Base-by-base conservation (phyloP, 2,113 vertebrate genomes). In the Hyla sarda region DNA sequence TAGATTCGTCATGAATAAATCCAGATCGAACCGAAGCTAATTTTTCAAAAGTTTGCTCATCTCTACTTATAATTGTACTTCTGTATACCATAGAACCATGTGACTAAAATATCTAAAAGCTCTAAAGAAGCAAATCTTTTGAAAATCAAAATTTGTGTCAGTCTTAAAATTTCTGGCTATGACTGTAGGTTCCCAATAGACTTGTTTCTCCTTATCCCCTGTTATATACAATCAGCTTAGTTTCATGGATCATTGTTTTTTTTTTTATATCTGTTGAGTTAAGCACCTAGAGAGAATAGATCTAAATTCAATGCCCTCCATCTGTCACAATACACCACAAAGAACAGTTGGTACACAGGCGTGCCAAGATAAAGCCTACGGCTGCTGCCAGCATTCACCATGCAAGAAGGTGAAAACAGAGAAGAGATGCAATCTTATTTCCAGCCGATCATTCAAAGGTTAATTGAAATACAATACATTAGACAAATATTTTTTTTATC, bases 311-410 rank as follows among this genome's bases (percentile, higher is more conserved):
- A 85, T 88, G 34, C 56, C 81, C 87, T 89, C 91, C 90, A 90
- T 92, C 90, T 93, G 90, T 88, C 87, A 87, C 82, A 79, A 90
- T 89, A 88, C 76, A 85, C 88, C 90, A 89, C 89, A 87, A 79
- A 78, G 86, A 92, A 87, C 89, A 91, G 89, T 92, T 92, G 89
- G 87, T 90, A 37, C 83, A 80, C 1, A 54, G 0, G 52, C 88
- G 76, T 91, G 89, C 90, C 89, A 90, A 91, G 87, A 79, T 85
- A 89, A 87, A 86, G 89, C 87, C 89, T 86, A 87, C 88, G 77
- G 85, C 82, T 87, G 83, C 88, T 91, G 90, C 90, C 88, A 91
- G 88, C 82, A 89, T 88, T 83, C 90, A 88, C 87, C 78, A 83
- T 86, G 80, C 86, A 87, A 89, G 85, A 90, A 60, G 82, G 34